phyloP scores from a whole-genome alignment of 1,140 invertebrate genomes.

The Sipha flava region DNA sequence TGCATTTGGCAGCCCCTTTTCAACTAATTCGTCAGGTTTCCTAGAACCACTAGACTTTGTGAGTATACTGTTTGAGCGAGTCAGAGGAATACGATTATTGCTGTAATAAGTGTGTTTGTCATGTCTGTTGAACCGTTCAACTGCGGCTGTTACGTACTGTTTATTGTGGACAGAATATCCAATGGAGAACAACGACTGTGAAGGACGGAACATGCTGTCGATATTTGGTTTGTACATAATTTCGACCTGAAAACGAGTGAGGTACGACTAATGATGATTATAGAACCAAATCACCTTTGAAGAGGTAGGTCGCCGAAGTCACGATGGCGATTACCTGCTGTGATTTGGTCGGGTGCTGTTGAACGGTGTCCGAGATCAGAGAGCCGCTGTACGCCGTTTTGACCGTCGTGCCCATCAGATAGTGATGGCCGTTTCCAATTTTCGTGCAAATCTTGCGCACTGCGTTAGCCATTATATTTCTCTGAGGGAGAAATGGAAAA shows the following conservation, averaged over 20 bases:
- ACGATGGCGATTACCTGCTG: too few species aligned
- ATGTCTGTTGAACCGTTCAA: not conserved
- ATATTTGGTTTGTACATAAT: not conserved
- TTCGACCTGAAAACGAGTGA: not conserved
- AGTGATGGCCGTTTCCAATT: slow-evolving; percentile 24
- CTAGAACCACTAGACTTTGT: too few species aligned
- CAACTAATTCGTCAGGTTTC: too few species aligned
- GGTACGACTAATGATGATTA: too few species aligned
- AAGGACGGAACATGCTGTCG: not conserved
- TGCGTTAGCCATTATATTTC: not conserved
- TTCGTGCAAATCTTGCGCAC: slow-evolving; percentile 22
- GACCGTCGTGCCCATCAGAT: not conserved
- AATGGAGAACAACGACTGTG: not conserved
- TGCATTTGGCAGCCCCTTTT: not conserved
- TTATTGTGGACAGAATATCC: not conserved
- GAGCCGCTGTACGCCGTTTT: not conserved
- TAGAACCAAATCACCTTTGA: too few species aligned
- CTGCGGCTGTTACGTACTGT: not conserved
- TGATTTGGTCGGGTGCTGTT: not conserved
- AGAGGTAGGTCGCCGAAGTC: too few species aligned
- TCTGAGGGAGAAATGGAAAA: too few species aligned
- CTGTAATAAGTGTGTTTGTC: not conserved
- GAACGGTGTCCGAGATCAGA: not conserved
- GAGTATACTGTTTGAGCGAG: not conserved
- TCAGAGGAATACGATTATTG: not conserved